phyloP scores from a whole-genome alignment of 2,113 vertebrate genomes.

The Sebastes fasciatus region DNA sequence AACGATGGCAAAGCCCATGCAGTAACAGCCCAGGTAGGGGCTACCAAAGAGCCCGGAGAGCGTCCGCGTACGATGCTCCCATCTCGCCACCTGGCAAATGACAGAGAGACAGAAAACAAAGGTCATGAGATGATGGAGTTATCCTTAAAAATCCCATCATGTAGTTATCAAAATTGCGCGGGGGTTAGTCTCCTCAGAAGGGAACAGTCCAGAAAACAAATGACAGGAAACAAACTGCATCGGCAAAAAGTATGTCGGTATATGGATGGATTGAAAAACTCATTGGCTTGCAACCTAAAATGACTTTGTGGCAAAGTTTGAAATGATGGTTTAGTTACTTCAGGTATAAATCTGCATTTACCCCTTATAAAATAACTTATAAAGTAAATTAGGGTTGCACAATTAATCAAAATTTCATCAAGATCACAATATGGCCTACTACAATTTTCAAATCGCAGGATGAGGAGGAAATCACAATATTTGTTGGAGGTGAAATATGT shows the following conservation, averaged over 20 bases:
- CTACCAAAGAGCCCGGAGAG: conserved; percentile 87
- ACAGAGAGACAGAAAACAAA: conserved; percentile 1
- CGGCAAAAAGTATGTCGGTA: not conserved
- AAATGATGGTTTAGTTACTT: not conserved
- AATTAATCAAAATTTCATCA: too few relatives aligned
- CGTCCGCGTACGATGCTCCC: conserved; percentile 89
- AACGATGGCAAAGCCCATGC: conserved; percentile 86
- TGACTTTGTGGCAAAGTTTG: not conserved
- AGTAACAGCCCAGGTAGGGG: conserved; percentile 88
- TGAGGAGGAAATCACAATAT: too few relatives aligned
- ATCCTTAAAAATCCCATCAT: not conserved
- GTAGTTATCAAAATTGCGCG: not conserved
- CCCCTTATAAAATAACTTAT: too few relatives aligned
- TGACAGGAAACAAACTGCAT: not conserved
- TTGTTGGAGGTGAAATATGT: too few relatives aligned
- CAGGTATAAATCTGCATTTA: not conserved
- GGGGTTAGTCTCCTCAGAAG: too few relatives aligned
- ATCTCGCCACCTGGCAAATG: conserved; percentile 88
- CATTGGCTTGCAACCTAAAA: not conserved
- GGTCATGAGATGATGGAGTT: not conserved
- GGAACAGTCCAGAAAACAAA: not conserved
- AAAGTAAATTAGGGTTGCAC: too few relatives aligned
- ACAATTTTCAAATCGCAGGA: too few relatives aligned
- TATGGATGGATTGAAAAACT: not conserved
- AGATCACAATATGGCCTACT: too few relatives aligned